phyloP scores from a whole-genome alignment of 2,888 invertebrate species.

The Bombylius discolor region DNA sequence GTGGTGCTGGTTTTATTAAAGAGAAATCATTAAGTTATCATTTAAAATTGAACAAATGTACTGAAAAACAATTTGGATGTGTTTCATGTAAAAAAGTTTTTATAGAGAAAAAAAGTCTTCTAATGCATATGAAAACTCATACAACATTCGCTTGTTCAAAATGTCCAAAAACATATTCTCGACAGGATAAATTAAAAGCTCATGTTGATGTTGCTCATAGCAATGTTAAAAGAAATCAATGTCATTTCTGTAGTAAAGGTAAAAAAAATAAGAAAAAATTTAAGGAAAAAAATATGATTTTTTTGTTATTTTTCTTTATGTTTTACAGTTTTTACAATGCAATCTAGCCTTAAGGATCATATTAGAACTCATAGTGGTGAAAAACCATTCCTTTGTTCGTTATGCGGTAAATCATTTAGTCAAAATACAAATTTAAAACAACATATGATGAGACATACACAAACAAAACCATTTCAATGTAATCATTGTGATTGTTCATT shows the following conservation, averaged over 20 bases:
- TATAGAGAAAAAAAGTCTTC: slow-evolving; percentile 41
- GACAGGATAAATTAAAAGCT: slow-evolving; percentile 35
- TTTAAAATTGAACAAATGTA: slow-evolving; percentile 35
- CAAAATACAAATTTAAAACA: slow-evolving; percentile 48
- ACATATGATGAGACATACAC: slow-evolving; percentile 44
- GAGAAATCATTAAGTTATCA: slow-evolving; percentile 28
- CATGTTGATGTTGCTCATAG: slow-evolving; percentile 39
- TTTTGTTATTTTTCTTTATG: not conserved
- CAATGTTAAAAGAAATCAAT: slow-evolving; percentile 39
- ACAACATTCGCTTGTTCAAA: slow-evolving; percentile 22
- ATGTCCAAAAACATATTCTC: slow-evolving; percentile 36
- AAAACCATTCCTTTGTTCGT: slow-evolving; percentile 43
- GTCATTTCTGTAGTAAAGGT: slow-evolving; percentile 37
- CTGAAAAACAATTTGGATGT: slow-evolving; percentile 38
- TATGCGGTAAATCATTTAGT: slow-evolving; percentile 45
- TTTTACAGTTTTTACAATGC: slow-evolving; percentile 37
- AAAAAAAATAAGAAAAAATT: slow-evolving; percentile 19
- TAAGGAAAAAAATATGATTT: not conserved
- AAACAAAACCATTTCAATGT: slow-evolving; percentile 36
- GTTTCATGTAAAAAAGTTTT: slow-evolving; percentile 39
- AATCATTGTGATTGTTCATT: slow-evolving; percentile 37
- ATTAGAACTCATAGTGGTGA: slow-evolving; percentile 45
- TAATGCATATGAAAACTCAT: slow-evolving; percentile 38
- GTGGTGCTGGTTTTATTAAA: slow-evolving; percentile 30
- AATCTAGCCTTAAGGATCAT: slow-evolving; percentile 46